Evolutionary conservation across 2,888 invertebrate genomes (phyloP), one percentile per base, ranked within the genome.

Genomic region (Dicyrtomina minuta): DNA sequence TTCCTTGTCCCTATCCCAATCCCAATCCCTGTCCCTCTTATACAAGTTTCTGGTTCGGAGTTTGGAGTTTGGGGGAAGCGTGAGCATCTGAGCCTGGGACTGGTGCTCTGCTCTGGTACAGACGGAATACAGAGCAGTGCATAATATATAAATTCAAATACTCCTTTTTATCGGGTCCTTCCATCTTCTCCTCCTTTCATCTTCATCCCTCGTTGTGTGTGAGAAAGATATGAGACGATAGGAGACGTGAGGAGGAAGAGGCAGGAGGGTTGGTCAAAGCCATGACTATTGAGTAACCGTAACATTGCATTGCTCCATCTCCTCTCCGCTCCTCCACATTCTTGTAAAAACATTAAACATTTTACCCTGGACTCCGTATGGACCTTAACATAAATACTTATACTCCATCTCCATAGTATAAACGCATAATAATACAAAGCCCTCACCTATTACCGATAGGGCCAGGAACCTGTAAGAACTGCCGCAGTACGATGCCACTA

Each of bases 161-260:
- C 55, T 65, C 65, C 26, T 65, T 53, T 65, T 65, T 65, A 65
- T 65, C 65, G 55, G 26, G 65, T 43, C 39, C 39, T 44, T 65
- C 55, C 55, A 53, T 53, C 53, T 53, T 51, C 33, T 33, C n/a
- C n/a, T n/a, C n/a, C 17, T 51, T 22, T 51, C 51, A 20, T 22
- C 53, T 53, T 53, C 24, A 22, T 53, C 53, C 53, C 49, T 20
- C 4, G 49, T 49, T 6, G 17, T 20, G 17, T 22, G 17, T n/a
- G 55, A 55, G 55, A n/a, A 12, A 6, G 55, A 26, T 24, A 13
- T 2, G 15, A 27, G 13, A 22, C n/a, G 51, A 53, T 12, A n/a
- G 49, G n/a, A n/a, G 49, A 49, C 10, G 10, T 8, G 6, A 6
- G 10, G 5, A 53, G n/a, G 17, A 12, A 20, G n/a, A 12, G 2